Conservation (phyloP, 2,888 invertebrate species). For the Rhagonycha lutea region DNA sequence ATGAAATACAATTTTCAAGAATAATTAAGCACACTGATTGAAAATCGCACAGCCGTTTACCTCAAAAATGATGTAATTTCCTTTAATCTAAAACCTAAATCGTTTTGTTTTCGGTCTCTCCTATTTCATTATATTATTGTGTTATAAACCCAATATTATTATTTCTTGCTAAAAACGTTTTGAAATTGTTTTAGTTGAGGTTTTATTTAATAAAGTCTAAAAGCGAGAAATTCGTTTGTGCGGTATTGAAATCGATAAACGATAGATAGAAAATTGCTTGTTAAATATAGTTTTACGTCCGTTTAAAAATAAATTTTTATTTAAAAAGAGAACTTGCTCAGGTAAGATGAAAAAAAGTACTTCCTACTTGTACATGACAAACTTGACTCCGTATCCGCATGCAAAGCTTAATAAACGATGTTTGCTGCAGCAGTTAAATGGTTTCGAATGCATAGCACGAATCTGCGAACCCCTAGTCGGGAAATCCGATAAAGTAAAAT, state of each 20-base stretch:
- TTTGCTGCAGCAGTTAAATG: background rate
- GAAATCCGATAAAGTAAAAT: background rate
- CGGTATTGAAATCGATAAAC: conserved; percentile 9
- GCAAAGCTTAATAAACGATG: background rate
- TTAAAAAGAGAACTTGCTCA: background rate
- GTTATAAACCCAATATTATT: background rate
- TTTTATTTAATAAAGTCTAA: conserved; percentile 13
- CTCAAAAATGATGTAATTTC: background rate
- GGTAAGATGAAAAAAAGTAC: background rate
- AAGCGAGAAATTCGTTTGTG: conserved; percentile 14
- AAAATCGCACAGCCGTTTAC: background rate
- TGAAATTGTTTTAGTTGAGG: background rate
- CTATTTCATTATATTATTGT: background rate
- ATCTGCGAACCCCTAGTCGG: background rate
- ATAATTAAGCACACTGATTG: background rate
- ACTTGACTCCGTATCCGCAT: background rate
- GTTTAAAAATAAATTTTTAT: background rate
- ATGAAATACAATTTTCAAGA: background rate
- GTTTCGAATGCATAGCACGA: background rate
- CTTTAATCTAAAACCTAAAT: background rate
- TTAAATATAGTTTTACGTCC: background rate
- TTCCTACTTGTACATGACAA: background rate
- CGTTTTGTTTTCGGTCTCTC: background rate
- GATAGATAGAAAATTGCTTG: conserved; percentile 14
- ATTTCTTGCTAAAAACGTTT: background rate